Percentiles rank a stretch among this genome's conserved stretches.
Evolutionary conservation across 2,113 vertebrate species (phyloP).

Genomic region (Cisticola juncidis): DNA sequence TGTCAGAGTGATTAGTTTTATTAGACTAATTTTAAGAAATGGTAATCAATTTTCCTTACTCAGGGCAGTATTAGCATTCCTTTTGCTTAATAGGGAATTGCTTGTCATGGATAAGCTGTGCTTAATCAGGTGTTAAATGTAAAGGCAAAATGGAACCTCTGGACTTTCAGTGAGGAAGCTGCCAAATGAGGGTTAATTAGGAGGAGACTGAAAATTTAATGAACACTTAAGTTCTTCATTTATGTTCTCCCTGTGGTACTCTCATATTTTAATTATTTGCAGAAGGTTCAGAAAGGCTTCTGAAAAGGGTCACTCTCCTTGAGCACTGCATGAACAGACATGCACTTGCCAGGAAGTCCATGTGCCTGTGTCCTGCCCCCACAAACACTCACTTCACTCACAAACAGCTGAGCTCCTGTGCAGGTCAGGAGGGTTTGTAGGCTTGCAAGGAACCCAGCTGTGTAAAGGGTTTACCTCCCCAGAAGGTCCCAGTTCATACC

Average conservation of each 20-base stretch:
- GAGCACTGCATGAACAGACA: neutral
- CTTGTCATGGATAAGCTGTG: neutral
- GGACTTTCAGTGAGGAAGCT: neutral
- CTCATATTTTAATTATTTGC: constrained; percentile 6
- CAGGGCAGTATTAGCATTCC: neutral
- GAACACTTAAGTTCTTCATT: neutral
- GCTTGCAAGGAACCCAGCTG: neutral
- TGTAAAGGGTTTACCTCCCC: neutral
- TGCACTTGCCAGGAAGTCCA: neutral
- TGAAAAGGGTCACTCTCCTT: neutral
- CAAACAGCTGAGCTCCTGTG: neutral
- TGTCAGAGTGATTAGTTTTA: neutral
- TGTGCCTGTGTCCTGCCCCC: neutral
- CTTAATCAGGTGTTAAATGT: constrained; percentile 39
- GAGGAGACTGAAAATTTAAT: neutral
- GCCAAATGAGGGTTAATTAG: constrained; percentile 34
- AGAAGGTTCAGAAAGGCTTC: neutral
- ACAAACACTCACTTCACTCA: neutral
- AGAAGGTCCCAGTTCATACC: neutral
- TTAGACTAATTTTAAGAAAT: neutral
- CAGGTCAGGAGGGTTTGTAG: neutral
- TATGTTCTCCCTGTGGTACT: neutral
- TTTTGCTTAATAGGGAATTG: neutral
- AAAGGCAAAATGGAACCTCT: neutral
- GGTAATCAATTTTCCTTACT: constrained; percentile 33